Evolutionary conservation across 2,888 invertebrate species (phyloP).

Genomic region (Callyntrura guangdongensis): DNA sequence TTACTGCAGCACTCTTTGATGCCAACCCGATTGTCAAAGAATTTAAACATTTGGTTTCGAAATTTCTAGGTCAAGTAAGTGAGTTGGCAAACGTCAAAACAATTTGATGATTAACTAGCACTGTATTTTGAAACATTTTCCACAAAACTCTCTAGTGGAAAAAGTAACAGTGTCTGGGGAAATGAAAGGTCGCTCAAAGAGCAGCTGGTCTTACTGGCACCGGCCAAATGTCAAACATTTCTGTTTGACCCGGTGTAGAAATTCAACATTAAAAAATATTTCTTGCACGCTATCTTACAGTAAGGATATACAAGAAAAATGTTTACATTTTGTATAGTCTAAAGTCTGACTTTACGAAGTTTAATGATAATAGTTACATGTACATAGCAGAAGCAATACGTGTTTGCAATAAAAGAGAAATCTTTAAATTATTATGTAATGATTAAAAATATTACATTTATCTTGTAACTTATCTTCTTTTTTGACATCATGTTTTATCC

Average conservation of each 20-base stretch:
- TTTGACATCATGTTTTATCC: no score
- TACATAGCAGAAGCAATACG: no score
- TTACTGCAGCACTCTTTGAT: not conserved
- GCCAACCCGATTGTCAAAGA: not conserved
- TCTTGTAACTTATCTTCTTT: no score
- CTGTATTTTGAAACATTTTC: slow-evolving; percentile 34
- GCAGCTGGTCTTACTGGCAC: slow-evolving; percentile 83
- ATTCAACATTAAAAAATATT: slow-evolving; percentile 1
- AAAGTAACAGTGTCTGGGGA: slow-evolving; percentile 53
- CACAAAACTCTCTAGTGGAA: slow-evolving; percentile 47
- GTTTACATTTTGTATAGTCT: no score
- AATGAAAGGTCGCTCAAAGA: slow-evolving; percentile 68
- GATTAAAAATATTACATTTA: no score
- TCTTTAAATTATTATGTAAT: no score
- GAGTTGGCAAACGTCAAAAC: slow-evolving; percentile 66
- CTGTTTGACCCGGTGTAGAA: slow-evolving; percentile 45
- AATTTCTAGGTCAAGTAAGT: slow-evolving; percentile 65
- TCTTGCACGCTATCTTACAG: not conserved
- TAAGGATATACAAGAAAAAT: not conserved
- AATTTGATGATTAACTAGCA: slow-evolving; percentile 66
- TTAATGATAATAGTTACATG: no score
- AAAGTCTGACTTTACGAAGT: no score
- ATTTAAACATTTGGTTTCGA: slow-evolving; percentile 40
- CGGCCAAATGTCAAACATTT: slow-evolving; percentile 83
- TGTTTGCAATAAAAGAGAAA: no score